Base-by-base conservation (phyloP, 2,888 invertebrate genomes). In the Hermaeophaga mercurialis region DNA sequence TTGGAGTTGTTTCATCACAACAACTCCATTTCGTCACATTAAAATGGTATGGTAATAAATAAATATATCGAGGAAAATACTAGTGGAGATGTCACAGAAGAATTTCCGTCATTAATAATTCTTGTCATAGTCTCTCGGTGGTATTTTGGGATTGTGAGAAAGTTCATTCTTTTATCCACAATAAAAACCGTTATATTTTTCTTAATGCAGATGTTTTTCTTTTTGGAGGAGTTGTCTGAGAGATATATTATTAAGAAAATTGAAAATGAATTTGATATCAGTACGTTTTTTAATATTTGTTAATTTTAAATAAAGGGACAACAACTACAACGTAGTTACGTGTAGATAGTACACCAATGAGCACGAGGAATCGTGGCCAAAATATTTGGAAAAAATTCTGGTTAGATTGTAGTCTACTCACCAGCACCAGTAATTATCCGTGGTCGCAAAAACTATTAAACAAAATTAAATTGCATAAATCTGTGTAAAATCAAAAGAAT, bases 1-100 rank as follows among this genome's bases (percentile, higher is more conserved):
- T 53, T 44, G 22, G 58, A 59, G 57, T 59, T 62, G 62, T 62
- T 62, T 56, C 53, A 57, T 59, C 57, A 56, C 58, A 39, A 56
- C 38, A 9, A 18, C 6, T 47, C 15, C 41, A n/a, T n/a, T n/a
- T n/a, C n/a, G n/a, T n/a, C n/a, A 48, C 54, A 56, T 59, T 59
- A 58, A 62, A 59, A 52, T 44, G 58, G 58, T 54, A 48, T 50
- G 54, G 47, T 58, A n/a, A 41, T 53, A 57, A 54, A 50, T 15
- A 34, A 7, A 34, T 55, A 54, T 45, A 46, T 47, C 38, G 43
- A 36, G 31, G 12, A 52, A 56, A 56, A 59, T 56, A 54, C 59
- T 56, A 55, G 22, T 46, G 55, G 56, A 57, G 52, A 59, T 58
- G 62, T 56, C 62, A 52, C 54, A 15, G 50, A 56, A 50, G 59